A percentile compares a stretch with the other conserved stretches of the same genome.
Evolutionary conservation across 2,113 vertebrate genomes (phyloP).

Genomic region (Carassius gibelio): DNA sequence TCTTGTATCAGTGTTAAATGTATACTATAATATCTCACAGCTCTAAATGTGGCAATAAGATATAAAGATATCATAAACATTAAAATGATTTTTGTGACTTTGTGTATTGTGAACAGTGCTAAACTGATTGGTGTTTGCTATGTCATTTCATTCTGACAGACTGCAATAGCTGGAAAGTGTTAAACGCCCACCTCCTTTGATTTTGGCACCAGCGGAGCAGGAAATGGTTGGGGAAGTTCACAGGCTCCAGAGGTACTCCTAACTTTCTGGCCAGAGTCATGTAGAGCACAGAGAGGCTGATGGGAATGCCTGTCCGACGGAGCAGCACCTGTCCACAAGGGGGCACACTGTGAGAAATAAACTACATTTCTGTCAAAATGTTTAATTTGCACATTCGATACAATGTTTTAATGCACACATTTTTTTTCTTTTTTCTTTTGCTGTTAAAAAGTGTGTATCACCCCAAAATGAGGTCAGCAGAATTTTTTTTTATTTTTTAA

Average conservation of each 20-base stretch:
- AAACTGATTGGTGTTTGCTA: not conserved
- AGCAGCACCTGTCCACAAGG: slow-evolving; percentile 83
- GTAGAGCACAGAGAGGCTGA: slow-evolving; percentile 95
- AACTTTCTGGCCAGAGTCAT: slow-evolving; percentile 87
- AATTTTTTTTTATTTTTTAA: too few species aligned
- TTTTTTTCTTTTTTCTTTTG: not conserved
- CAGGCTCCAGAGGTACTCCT: slow-evolving; percentile 90
- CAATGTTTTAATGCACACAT: not conserved
- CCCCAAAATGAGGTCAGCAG: not conserved
- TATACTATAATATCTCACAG: too few species aligned
- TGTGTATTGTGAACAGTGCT: too few species aligned
- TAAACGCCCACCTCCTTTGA: slow-evolving; percentile 77
- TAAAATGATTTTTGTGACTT: too few species aligned
- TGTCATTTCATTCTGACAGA: not conserved
- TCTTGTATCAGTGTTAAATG: too few species aligned
- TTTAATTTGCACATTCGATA: not conserved
- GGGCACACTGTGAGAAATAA: not conserved
- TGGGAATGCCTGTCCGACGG: slow-evolving; percentile 92
- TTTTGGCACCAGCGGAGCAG: slow-evolving; percentile 93
- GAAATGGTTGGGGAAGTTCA: slow-evolving; percentile 98
- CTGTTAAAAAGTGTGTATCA: too few species aligned
- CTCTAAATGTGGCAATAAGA: too few species aligned
- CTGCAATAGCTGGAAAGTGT: not conserved
- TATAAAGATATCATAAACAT: too few species aligned
- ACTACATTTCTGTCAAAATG: not conserved